Percentiles rank a stretch among this genome's conserved stretches.
phyloP scores from a whole-genome alignment of 53 echinoderm and acorn worm species.

The Echinarachnius parma region DNA sequence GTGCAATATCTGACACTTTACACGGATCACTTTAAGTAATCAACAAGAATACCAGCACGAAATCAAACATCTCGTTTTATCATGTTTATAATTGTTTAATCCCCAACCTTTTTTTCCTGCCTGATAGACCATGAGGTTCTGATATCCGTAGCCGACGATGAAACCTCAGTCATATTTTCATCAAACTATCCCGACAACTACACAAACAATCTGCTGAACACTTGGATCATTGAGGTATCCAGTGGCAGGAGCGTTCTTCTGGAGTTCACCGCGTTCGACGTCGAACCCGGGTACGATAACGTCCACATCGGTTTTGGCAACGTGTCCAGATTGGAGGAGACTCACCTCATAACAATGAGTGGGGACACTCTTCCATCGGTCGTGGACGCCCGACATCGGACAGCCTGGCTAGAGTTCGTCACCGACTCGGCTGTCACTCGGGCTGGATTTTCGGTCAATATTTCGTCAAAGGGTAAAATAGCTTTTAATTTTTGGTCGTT shows the following conservation, averaged over 20 bases:
- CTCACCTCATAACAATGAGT: conserved; percentile 17
- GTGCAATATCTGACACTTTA: too few relatives aligned
- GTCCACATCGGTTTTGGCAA: conserved; percentile 27
- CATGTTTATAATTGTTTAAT: too few relatives aligned
- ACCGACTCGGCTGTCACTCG: conserved; percentile 9
- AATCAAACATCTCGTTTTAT: too few relatives aligned
- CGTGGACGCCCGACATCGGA: conserved; percentile 11
- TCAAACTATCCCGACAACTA: conserved; percentile 11
- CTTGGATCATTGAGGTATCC: conserved; percentile 5
- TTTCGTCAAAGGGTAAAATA: background rate
- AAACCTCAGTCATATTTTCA: background rate
- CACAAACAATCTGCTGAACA: conserved; percentile 1
- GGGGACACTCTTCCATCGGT: conserved; percentile 23
- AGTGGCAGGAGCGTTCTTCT: conserved; percentile 1
- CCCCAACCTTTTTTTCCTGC: too few relatives aligned
- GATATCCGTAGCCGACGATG: too few relatives aligned
- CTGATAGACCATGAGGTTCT: too few relatives aligned
- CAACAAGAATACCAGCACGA: too few relatives aligned
- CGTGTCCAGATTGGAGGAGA: conserved; percentile 20
- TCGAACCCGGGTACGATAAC: conserved; percentile 20
- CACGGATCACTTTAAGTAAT: too few relatives aligned
- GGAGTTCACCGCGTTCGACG: conserved; percentile 10
- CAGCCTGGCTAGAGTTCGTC: conserved; percentile 31
- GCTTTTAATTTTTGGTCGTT: background rate
- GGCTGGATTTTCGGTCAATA: background rate